These are phyloP conservation scores for Mizuhopecten yessoensis DNA, from an alignment of 1,140 invertebrate genomes.

Conservation along the genomic window DNA sequence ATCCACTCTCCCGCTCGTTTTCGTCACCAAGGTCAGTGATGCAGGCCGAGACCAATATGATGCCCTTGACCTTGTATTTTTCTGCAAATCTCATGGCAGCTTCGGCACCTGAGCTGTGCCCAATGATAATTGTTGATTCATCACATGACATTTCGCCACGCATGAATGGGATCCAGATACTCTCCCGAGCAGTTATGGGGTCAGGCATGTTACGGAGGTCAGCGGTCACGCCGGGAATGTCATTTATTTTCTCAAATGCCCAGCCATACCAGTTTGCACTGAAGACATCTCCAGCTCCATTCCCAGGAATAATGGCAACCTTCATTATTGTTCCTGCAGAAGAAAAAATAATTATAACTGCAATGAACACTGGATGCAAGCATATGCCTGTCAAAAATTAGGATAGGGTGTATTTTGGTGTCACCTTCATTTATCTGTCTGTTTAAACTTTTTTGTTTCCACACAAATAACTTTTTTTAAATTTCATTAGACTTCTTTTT, in stretches of 20 bases:
- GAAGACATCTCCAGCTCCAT: constrained; percentile 75
- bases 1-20: constrained; percentile 78
- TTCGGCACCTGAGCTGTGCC: constrained; percentile 81
- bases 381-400: too few relatives aligned
- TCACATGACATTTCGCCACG: constrained; percentile 77
- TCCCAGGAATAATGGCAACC: constrained; percentile 80
- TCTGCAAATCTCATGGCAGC: constrained; percentile 81
- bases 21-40: constrained; percentile 77
- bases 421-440: too few relatives aligned
- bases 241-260: constrained; percentile 71
- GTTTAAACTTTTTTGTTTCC: too few relatives aligned
- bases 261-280: constrained; percentile 81
- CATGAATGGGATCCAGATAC: constrained; percentile 81
- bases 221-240: constrained; percentile 62
- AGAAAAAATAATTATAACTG: neutral
- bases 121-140: constrained; percentile 79
- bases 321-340: constrained; percentile 50
- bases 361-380: too few relatives aligned
- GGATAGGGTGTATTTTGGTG: too few relatives aligned
- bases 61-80: constrained; percentile 76
- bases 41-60: constrained; percentile 78
- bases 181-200: constrained; percentile 75
- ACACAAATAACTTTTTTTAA: too few relatives aligned
- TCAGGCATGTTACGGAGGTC: constrained; percentile 79
- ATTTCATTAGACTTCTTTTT: too few relatives aligned